phyloP scores from a whole-genome alignment of 2,113 vertebrate genomes.

The Dipodomys merriami region DNA sequence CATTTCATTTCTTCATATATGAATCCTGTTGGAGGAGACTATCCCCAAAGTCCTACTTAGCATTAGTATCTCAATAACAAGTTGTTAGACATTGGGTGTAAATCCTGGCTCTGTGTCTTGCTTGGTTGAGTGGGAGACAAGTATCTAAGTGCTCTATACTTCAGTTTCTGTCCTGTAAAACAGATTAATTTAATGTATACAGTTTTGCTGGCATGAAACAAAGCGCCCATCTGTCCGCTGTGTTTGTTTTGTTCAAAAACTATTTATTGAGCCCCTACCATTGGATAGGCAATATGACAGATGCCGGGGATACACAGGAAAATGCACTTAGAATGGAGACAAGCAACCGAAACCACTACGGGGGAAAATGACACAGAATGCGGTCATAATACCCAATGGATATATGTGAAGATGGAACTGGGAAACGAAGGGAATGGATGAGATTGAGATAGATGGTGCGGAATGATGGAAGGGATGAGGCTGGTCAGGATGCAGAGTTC shows the following conservation, averaged over 20 bases:
- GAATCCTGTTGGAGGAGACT: neutral
- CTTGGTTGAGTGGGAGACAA: neutral
- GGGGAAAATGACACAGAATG: too few species aligned
- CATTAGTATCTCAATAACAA: neutral
- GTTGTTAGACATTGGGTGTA: neutral
- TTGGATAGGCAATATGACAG: neutral
- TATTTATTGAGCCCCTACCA: neutral
- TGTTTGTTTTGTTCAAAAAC: neutral
- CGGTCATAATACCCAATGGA: too few species aligned
- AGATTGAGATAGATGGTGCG: too few species aligned
- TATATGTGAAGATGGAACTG: too few species aligned
- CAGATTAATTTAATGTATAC: neutral
- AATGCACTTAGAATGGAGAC: neutral
- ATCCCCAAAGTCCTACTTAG: neutral
- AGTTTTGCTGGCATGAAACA: neutral
- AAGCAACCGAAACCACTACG: neutral
- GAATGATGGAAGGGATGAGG: too few species aligned
- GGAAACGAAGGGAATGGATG: too few species aligned
- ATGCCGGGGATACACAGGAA: neutral
- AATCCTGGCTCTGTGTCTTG: neutral
- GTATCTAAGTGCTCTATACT: neutral
- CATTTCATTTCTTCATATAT: slow-evolving; percentile 6
- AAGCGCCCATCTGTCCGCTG: neutral
- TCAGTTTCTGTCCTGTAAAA: neutral
- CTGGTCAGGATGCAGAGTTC: too few species aligned